Percentiles rank a stretch among this genome's conserved stretches.
phyloP scores from a whole-genome alignment of 1,140 invertebrate species.

The Arion vulgaris region DNA sequence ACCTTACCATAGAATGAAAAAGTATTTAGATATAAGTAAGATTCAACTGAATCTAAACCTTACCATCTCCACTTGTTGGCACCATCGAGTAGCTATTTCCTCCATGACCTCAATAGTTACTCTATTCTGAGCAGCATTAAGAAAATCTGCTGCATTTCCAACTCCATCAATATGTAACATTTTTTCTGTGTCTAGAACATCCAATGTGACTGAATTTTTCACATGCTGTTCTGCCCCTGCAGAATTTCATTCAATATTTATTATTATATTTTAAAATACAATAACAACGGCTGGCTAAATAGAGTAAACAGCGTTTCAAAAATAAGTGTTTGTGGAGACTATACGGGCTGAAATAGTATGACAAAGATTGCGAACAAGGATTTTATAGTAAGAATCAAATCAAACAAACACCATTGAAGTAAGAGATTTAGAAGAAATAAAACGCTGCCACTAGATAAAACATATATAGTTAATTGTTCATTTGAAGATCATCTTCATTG shows the following conservation, averaged over 20 bases:
- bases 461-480: no score
- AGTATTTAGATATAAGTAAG: no score
- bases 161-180: constrained; percentile 51
- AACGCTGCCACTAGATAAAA: no score
- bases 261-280: neutral
- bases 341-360: no score
- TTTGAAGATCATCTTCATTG: no score
- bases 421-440: no score
- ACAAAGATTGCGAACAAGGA: no score
- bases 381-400: no score
- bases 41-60: neutral
- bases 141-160: constrained; percentile 52
- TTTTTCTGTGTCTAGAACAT: constrained; percentile 47
- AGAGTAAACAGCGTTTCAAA: no score
- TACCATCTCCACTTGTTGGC: constrained; percentile 62
- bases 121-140: constrained; percentile 57
- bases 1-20: no score
- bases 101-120: constrained; percentile 62
- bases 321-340: no score
- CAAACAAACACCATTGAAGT: no score
- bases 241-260: neutral
- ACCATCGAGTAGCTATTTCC: constrained; percentile 64
- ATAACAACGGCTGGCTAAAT: neutral
- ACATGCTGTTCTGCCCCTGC: constrained; percentile 57
- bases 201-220: constrained; percentile 53